Base-by-base conservation (phyloP, 2,888 invertebrate species). In the Pantelozetes paolii region DNA sequence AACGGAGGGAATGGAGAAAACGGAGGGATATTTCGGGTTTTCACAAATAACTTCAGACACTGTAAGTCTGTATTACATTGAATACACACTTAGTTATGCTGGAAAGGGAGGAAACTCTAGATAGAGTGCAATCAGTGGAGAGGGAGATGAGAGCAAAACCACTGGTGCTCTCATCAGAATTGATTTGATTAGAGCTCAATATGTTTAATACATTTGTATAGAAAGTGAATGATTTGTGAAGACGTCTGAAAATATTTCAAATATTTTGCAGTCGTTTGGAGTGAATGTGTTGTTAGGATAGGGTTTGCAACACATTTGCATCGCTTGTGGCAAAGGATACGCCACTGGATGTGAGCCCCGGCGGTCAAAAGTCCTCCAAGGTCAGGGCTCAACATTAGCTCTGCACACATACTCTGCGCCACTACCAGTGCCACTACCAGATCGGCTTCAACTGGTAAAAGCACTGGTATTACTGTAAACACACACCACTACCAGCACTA, bases 361-460 rank as follows among this genome's bases (percentile, higher is more conserved):
- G 69, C 69, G 69, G 69, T 69, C 69, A 69, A 69, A 42, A 69
- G 69, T 69, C 69, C 36, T 42, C 40, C 69, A 69, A 69, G 69
- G 69, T 40, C 45, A 69, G 26, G 69, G 45, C 42, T 45, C 26
- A 67, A 15, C 6, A 20, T 20, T 50, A 6, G 28, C 23, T 54
- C 23, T 45, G 45, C 28, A 64, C 36, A 64, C 32, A 30, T 62
- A 36, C 36, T 18, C 36, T 32, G n/a, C n/a, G n/a, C n/a, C 20
- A 9, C 50, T 50, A 5, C 50, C n/a, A 5, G 50, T n/a, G 50
- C 23, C 54, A 9, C 26, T 26, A 8, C 54, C 13, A 8, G 11
- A 9, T 6, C 45, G 6, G 54, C 23, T n/a, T n/a, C n/a, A n/a
- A 18, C 54, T 54, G 6, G 23, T 45, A 54, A 13, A 9, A 15